phyloP scores from a whole-genome alignment of 2,797 vertebrate genomes.

The Percopsis omiscomaycus region DNA sequence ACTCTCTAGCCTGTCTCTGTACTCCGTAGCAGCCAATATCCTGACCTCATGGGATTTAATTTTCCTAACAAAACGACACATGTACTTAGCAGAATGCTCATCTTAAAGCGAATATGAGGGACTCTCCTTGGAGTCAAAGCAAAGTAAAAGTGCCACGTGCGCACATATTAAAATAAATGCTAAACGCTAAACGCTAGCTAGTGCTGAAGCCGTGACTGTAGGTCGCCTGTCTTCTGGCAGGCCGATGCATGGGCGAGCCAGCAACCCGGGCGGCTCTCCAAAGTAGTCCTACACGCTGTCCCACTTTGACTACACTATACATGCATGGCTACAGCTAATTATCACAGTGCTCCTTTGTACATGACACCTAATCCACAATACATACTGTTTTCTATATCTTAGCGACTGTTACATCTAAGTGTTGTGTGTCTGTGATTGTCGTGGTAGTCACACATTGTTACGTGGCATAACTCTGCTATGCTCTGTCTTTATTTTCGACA shows the following conservation, averaged over 20 bases:
- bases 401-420: neutral
- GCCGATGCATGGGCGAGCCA: conserved; percentile 42
- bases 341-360: conserved; percentile 23
- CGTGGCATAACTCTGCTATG: too few relatives aligned
- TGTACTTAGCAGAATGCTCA: too few relatives aligned
- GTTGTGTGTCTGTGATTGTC: neutral
- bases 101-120: too few relatives aligned
- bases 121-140: conserved; percentile 50
- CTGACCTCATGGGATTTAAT: too few relatives aligned
- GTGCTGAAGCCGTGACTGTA: conserved; percentile 41
- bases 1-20: too few relatives aligned
- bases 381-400: conserved; percentile 2
- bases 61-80: too few relatives aligned
- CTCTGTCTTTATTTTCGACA: neutral
- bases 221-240: conserved; percentile 37
- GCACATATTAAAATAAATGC: conserved; percentile 68
- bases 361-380: conserved; percentile 16
- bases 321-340: conserved; percentile 16
- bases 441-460: too few relatives aligned
- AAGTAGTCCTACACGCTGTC: conserved; percentile 59
- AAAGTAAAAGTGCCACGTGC: conserved; percentile 68
- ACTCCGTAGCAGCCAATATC: too few relatives aligned
- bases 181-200: conserved; percentile 34
- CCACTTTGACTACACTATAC: conserved; percentile 41
- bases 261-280: conserved; percentile 49